A percentile compares a stretch with the other conserved stretches of the same genome.
phyloP scores from a whole-genome alignment of 2,797 vertebrate species.

The Xenopus petersii region DNA sequence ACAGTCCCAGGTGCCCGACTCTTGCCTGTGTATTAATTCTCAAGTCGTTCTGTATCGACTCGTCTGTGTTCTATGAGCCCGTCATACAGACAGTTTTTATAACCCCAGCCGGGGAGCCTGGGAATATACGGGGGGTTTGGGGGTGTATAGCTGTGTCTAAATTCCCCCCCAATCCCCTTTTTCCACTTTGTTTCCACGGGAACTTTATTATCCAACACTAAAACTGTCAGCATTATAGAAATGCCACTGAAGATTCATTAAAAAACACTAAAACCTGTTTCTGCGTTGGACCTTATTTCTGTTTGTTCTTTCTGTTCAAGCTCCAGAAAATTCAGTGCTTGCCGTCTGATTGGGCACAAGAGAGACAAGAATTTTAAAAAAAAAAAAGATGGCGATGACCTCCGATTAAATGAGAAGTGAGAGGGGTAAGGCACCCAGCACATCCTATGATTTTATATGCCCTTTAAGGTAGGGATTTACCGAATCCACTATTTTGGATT shows the following conservation, averaged over 20 bases:
- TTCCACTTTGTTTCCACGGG: slow-evolving; percentile 10
- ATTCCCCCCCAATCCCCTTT: neutral
- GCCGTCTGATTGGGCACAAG: too few species aligned
- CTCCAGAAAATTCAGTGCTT: too few species aligned
- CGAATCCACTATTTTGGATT: too few species aligned
- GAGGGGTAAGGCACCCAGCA: too few species aligned
- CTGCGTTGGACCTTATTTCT: too few species aligned
- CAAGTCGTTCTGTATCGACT: slow-evolving; percentile 10
- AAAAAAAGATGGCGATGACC: too few species aligned
- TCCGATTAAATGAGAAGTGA: too few species aligned
- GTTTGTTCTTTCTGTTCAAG: too few species aligned
- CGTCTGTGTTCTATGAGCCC: slow-evolving; percentile 8
- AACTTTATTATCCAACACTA: slow-evolving; percentile 32
- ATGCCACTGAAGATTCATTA: slow-evolving; percentile 47
- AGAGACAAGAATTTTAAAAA: too few species aligned
- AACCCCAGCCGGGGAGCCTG: slow-evolving; percentile 3
- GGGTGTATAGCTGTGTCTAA: neutral
- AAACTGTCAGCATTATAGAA: slow-evolving; percentile 46
- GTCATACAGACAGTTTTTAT: slow-evolving; percentile 31
- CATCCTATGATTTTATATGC: too few species aligned
- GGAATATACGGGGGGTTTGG: slow-evolving; percentile 12
- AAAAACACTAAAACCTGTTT: slow-evolving; percentile 6
- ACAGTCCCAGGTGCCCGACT: slow-evolving; percentile 4
- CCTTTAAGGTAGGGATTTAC: too few species aligned
- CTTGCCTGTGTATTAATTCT: slow-evolving; percentile 18